Conservation (phyloP, 2,797 vertebrate genomes). For the Cyclura pinguis region DNA sequence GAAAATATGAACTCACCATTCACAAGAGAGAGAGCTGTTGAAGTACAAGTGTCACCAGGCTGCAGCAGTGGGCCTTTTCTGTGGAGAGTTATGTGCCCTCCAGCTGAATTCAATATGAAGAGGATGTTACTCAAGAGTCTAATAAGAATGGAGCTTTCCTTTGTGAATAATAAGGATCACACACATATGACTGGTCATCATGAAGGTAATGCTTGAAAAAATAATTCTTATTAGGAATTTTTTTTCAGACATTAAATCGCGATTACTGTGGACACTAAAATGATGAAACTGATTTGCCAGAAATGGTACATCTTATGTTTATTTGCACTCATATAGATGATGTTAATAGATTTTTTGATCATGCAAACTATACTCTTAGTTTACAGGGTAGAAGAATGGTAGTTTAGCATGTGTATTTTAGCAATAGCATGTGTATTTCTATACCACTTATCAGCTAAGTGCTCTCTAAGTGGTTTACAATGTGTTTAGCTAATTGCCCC, state of each 20-base stretch:
- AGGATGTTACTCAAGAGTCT: background rate
- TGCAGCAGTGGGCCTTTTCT: background rate
- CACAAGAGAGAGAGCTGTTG: background rate
- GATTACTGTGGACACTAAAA: slow-evolving; percentile 57
- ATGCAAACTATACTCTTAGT: slow-evolving; percentile 37
- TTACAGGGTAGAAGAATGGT: background rate
- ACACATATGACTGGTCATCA: background rate
- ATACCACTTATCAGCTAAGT: too few species aligned
- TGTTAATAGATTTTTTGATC: slow-evolving; percentile 52
- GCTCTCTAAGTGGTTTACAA: too few species aligned
- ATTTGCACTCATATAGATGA: slow-evolving; percentile 50
- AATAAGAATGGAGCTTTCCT: background rate
- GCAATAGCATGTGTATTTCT: too few species aligned
- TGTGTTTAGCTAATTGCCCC: too few species aligned
- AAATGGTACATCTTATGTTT: slow-evolving; percentile 46
- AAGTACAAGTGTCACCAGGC: background rate
- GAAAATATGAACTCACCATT: background rate
- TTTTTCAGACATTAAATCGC: slow-evolving; percentile 67
- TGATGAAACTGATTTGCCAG: slow-evolving; percentile 49
- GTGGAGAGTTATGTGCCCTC: background rate
- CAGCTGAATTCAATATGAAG: background rate
- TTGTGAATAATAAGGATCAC: too few species aligned
- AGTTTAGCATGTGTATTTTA: too few species aligned
- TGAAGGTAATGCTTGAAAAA: slow-evolving; percentile 3
- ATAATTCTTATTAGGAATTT: slow-evolving; percentile 47